Evolutionary conservation across 2,113 vertebrate species (phyloP), one percentile per base, ranked within the genome.

Genomic region (Channa maculata): DNA sequence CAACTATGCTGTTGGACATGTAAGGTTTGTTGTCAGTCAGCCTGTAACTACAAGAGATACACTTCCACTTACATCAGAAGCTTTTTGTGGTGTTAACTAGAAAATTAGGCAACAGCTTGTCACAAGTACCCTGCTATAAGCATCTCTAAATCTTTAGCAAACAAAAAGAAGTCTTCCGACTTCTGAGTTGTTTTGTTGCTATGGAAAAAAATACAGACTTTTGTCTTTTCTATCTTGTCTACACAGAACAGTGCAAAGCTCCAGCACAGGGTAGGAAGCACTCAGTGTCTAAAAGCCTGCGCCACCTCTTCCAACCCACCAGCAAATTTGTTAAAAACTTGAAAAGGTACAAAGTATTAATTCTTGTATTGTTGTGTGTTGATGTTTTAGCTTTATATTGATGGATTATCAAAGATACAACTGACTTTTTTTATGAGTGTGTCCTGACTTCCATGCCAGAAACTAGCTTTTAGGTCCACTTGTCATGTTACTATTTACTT

Each of bases 241-340:
- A 51, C 53, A 64, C 92, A 97, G 96, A 97, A 45, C 94, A 94
- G 54, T 95, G 94, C 89, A 97, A 96, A 92, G 94, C 91, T 58
- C 95, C 95, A 15, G 62, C 93, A 39, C 96, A 96, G 78, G 94
- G 94, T 85, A 93, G 97, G 79, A 98, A 98, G 64, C 96, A 97
- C 77, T 97, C 96, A 0, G 95, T 97, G 9, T 97, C 96, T 81
- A 97, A 97, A 93, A 97, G 96, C 80, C 92, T 98, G 62, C 96
- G 96, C 37, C 96, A 97, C 69, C 96, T 98, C 71, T 98, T 98
- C 88, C 96, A 97, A 61, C 89, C 96, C 0, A 92, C 92, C 88
- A 97, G 93, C 93, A 98, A 97, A 90, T 98, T 97, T 71, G 93
- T 97, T 57, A 97, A 96, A 93, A 95, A 87, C 0, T 90, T 98